Evolutionary conservation across 2,888 invertebrate species (phyloP), one percentile per base, ranked within the genome.

Genomic region (Tortrix viridana): DNA sequence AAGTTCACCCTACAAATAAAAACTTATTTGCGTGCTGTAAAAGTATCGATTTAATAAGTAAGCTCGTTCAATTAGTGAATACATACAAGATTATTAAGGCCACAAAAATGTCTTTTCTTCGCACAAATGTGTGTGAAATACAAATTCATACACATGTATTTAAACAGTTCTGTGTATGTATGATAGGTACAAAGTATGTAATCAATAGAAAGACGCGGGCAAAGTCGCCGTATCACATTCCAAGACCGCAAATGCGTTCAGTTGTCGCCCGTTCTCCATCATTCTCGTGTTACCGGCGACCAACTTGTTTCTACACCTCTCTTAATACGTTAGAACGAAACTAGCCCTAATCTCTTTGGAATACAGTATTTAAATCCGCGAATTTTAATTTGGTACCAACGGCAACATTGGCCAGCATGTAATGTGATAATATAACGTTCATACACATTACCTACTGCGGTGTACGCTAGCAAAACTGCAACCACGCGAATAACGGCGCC

Each of bases 201-300:
- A 76, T 74, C 72, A 71, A 76, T 79, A 75, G 78, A 80, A 76
- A 79, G 76, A 78, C 60, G 58, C 63, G 41, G 61, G 44, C 56
- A 65, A 65, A 61, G 66, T 50, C 65, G 66, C 56, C 66, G 70
- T 84, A 82, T 82, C 82, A 74, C 69, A 79, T 82, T 77, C 71
- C 76, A 66, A 75, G 73, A 83, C 85, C 84, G 77, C 85, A 84
- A 79, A 77, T 53, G 67, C 70, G 67, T 67, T 62, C 71, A 75
- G 74, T 75, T 75, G 77, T 73, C 72, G 74, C 74, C 75, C 72
- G 77, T 73, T 81, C 77, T 74, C 81, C 72, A 73, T 69, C 74
- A 75, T 80, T 85, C 81, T 88, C 81, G 73, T 73, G 73, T 88
- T 85, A 82, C 86, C 61, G 66, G 68, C 73, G 67, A 60, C 73